Percentiles rank a stretch among this genome's conserved stretches.
phyloP scores from a whole-genome alignment of 2,797 vertebrate genomes.

The Morus bassanus region DNA sequence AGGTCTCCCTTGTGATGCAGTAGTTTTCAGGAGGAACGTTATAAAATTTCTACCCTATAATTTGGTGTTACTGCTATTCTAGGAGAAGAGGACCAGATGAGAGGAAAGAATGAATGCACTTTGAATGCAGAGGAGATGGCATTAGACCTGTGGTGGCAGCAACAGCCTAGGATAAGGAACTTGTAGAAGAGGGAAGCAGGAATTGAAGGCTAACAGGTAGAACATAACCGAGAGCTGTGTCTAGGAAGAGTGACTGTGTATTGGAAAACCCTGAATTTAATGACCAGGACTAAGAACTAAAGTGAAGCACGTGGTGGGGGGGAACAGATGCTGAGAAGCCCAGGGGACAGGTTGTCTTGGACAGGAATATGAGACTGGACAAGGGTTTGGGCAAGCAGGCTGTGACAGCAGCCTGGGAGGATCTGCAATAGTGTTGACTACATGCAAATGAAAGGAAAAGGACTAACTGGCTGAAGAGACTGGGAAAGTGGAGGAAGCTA shows the following conservation, averaged over 20 bases:
- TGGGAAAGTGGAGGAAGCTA: background rate
- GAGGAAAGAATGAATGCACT: background rate
- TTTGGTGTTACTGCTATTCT: background rate
- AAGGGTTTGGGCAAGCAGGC: background rate
- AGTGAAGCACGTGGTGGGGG: background rate
- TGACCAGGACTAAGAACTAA: background rate
- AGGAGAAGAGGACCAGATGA: background rate
- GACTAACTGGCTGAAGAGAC: background rate
- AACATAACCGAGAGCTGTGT: background rate
- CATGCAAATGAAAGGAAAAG: background rate
- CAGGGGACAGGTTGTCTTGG: background rate
- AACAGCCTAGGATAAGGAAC: background rate
- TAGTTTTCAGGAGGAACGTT: background rate
- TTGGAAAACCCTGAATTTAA: background rate
- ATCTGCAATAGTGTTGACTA: background rate
- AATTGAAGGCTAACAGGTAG: background rate
- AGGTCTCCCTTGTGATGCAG: background rate
- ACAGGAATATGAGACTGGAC: background rate
- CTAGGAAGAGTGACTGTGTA: background rate
- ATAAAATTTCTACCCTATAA: background rate
- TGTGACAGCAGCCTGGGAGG: background rate
- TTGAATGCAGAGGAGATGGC: background rate
- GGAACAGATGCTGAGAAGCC: background rate
- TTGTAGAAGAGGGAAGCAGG: background rate
- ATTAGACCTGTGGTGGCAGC: background rate